Conservation (phyloP, 2,113 vertebrate species). For the Camelus bactrianus region DNA sequence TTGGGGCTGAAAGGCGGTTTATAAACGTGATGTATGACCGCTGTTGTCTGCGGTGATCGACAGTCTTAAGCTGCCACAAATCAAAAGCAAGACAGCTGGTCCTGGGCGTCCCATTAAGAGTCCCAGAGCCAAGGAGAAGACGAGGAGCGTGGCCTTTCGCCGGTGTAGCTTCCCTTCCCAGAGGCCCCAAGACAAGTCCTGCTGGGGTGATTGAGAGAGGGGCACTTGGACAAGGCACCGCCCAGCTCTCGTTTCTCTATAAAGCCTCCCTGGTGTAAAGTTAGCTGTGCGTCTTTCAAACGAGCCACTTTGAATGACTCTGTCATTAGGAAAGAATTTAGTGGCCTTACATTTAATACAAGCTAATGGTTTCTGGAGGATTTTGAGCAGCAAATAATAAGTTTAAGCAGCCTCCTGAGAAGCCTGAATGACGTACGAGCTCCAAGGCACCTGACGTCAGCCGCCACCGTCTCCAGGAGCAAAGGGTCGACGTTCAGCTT, state of each 20-base stretch:
- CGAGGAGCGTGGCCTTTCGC: constrained; percentile 40
- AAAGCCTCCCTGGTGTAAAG: constrained; percentile 77
- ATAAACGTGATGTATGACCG: no score
- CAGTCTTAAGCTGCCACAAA: neutral
- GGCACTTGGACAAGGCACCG: constrained; percentile 63
- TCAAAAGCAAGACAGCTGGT: neutral
- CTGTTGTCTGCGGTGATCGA: neutral
- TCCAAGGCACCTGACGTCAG: constrained; percentile 72
- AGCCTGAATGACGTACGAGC: constrained; percentile 63
- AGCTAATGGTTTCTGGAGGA: constrained; percentile 85
- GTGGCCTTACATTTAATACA: constrained; percentile 85
- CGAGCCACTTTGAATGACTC: constrained; percentile 82
- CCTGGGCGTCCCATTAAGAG: neutral
- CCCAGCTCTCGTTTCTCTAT: constrained; percentile 80
- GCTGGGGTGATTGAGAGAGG: constrained; percentile 50
- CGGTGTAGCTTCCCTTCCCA: neutral
- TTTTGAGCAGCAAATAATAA: constrained; percentile 82
- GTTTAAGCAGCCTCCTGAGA: constrained; percentile 84
- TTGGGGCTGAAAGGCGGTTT: neutral
- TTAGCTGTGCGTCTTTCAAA: constrained; percentile 81
- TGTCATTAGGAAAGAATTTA: constrained; percentile 89
- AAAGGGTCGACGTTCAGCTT: constrained; percentile 34
- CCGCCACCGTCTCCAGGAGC: constrained; percentile 53
- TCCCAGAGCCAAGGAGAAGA: constrained; percentile 18
- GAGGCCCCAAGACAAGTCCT: constrained; percentile 47